Evolutionary conservation across 2,113 vertebrate genomes (phyloP), one percentile per base, ranked within the genome.

Genomic region (Cairina moschata): DNA sequence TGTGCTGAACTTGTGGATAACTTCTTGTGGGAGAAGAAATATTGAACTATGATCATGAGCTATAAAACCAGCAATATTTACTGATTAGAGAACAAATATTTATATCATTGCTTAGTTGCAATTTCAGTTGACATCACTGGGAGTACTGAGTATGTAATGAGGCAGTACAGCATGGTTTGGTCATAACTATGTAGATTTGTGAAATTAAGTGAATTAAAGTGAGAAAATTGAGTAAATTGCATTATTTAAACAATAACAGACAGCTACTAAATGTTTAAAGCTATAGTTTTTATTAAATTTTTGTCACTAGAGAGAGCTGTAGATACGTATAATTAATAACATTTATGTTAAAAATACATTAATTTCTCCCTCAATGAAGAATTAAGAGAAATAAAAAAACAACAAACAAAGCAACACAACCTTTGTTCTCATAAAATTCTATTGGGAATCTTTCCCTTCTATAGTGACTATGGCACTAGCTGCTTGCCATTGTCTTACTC

Each of bases 301-400:
- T 92, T 94, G 75, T 93, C 91, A 86, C 76, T 91, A 94, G 92
- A 95, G 94, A 96, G 87, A 96, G 82, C 66, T 94, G 66, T 73
- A 90, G 76, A 95, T 90, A 79, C 44, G 55, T 66, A 74, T 25
- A 90, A 81, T 93, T 96, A 97, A 91, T 86, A 94, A 79, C 3
- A 79, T 69, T 93, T 79, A 93, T 76, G 66, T 73, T 88, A 60
- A 86, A 96, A 95, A 80, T 56, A 75, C 28, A 79, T 88, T 75
- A 50, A 88, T 91, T 76, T n/a, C 21, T 88, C 44, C 84, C 58
- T 79, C 66, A 44, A 12, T 90, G 85, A 78, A 91, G 40, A 95
- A 83, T 74, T 79, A 75, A 22, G 38, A 65, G 31, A 94, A 91
- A 86, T 84, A 91, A 83, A 73, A 73, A 94, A 91, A 86, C 82